Evolutionary conservation across 2,888 invertebrate genomes (phyloP), one percentile per base, ranked within the genome.

Genomic region (Aspidapion aeneum): DNA sequence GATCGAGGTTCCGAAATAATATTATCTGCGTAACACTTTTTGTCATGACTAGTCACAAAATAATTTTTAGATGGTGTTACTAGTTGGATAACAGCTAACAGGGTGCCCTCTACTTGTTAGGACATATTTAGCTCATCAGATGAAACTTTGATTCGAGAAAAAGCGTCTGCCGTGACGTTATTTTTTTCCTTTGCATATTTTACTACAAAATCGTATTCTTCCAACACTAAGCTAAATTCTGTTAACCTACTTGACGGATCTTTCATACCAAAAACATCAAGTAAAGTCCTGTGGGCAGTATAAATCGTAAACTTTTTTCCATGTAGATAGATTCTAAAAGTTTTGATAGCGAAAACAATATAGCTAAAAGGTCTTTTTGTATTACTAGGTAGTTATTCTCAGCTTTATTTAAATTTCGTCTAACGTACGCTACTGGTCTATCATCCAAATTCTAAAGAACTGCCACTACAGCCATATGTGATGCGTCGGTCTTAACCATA

Each of bases 321-420:
- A 18, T 59, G 63, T 56, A 66, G 58, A 66, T 68, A 66, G 12
- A 57, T 57, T 54, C 58, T 35, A 61, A 68, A 71, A 17, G 50
- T 17, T 51, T 21, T 61, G 2, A 70, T 68, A 19, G 70, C 64
- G 63, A 60, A 67, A 20, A 64, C 61, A 18, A 35, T 35, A 67
- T 64, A 18, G 72, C 71, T 19, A 69, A 57, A 7, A 70, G 54
- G 57, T 72, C 71, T 35, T 72, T 69, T 54, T 73, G 68, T 5
- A 70, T 71, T 7, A 66, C 70, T 1, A 67, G 62, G 58, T 71
- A 72, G 35, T 72, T 70, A 7, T 35, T 35, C 65, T 70, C 70
- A 9, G 68, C 69, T 61, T 68, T 70, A 20, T 69, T 71, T 59
- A 72, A 71, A 52, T 16, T 48, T 48, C 59, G 21, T 50, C 17